Percentiles rank a stretch among this genome's conserved stretches.
Conservation (phyloP, 1,140 invertebrate genomes). For the Triops longicaudatus region DNA sequence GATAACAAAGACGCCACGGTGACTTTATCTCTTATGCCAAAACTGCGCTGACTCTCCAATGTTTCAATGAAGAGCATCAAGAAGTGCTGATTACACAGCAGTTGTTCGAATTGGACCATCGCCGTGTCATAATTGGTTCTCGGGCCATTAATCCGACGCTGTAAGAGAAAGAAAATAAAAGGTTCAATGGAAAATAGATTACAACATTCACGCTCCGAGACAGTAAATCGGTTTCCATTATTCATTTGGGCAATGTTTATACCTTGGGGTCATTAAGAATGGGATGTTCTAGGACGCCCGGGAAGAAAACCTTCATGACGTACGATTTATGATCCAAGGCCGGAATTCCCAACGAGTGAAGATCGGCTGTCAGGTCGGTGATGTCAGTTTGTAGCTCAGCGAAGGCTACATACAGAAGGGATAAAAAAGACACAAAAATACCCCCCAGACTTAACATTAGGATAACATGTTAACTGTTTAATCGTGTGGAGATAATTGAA, state of each 20-base stretch:
- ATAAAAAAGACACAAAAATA: not conserved
- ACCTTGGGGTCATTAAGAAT: conserved; percentile 76
- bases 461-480: not conserved
- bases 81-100: conserved; percentile 89
- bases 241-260: conserved; percentile 29
- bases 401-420: conserved; percentile 60
- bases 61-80: conserved; percentile 87
- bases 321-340: conserved; percentile 92
- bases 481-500: not conserved
- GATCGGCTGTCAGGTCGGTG: conserved; percentile 91
- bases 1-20: conserved; percentile 88
- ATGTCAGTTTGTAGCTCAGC: conserved; percentile 98
- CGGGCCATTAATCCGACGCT: conserved; percentile 60
- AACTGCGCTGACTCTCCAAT: conserved; percentile 78
- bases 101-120: conserved; percentile 88
- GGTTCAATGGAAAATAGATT: conserved; percentile 14
- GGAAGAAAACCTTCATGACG: conserved; percentile 98
- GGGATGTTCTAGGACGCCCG: conserved; percentile 83
- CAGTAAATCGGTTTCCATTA: conserved; percentile 16
- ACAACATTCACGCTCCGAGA: conserved; percentile 5
- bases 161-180: conserved; percentile 33
- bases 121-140: conserved; percentile 83
- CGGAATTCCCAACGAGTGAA: conserved; percentile 91
- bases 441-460: not conserved
- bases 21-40: conserved; percentile 86